These are phyloP conservation scores for Teleopsis dalmanni DNA, from an alignment of 1,140 invertebrate genomes.

Conservation along the genomic window DNA sequence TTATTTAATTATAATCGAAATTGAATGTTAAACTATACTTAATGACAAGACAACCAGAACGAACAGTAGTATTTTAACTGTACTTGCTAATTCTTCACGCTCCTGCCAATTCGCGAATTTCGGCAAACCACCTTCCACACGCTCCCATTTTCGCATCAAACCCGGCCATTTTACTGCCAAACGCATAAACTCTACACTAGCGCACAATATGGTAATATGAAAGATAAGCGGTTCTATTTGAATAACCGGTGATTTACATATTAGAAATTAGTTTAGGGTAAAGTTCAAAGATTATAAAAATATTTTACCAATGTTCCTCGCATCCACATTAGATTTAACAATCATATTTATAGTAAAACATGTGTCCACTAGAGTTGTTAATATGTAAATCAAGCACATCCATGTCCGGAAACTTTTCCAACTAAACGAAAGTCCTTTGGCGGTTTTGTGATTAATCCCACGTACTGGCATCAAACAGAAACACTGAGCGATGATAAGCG, in stretches of 20 bases:
- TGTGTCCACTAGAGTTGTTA: slow-evolving; percentile 17
- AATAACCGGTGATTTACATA: not conserved
- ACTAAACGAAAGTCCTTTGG: slow-evolving; percentile 21
- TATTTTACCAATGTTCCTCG: slow-evolving; percentile 29
- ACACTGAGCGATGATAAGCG: slow-evolving; percentile 35
- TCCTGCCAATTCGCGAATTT: slow-evolving; percentile 9
- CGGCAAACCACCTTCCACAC: slow-evolving; percentile 27
- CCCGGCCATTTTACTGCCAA: slow-evolving; percentile 29
- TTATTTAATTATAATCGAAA: not conserved
- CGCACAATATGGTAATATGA: slow-evolving; percentile 21
- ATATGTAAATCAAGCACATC: slow-evolving; percentile 19
- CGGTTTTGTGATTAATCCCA: slow-evolving; percentile 17
- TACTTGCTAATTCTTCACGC: slow-evolving; percentile 15
- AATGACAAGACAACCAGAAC: slow-evolving; percentile 25
- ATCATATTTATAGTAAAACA: slow-evolving; percentile 22
- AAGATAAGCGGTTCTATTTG: slow-evolving; percentile 31
- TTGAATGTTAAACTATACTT: slow-evolving; percentile 1
- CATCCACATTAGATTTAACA: slow-evolving; percentile 20
- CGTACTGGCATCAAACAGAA: slow-evolving; percentile 41
- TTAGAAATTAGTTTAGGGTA: not conserved
- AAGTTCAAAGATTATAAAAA: not conserved
- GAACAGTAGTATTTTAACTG: slow-evolving; percentile 20
- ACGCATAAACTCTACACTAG: slow-evolving; percentile 20
- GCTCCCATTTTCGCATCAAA: slow-evolving; percentile 29
- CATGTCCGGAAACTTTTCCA: slow-evolving; percentile 27